Evolutionary conservation across 2,113 vertebrate genomes (phyloP), one percentile per base, ranked within the genome.

Genomic region (Phrynosoma platyrhinos): DNA sequence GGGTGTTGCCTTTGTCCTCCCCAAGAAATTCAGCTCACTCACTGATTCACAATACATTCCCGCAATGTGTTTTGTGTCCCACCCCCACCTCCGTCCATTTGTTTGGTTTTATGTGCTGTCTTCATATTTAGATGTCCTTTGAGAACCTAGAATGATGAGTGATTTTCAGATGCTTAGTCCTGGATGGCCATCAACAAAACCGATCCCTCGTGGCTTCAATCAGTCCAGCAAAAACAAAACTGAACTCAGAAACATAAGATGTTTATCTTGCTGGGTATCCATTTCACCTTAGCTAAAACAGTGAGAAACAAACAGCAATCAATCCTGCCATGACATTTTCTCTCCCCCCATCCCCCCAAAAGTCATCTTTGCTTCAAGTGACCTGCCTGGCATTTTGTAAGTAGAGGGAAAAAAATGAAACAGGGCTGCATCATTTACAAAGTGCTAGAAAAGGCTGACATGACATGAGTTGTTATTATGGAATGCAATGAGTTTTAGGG

Each of bases 261-360:
- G 75, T 89, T 89, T 89, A 74, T 80, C 82, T 88, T 13, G 42
- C 25, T 53, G 72, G 58, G 75, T 88, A 78, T 83, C 74, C 52
- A 79, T 84, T 88, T 89, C 87, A 64, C 27, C 77, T 36, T 21
- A 1, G 77, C 83, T 64, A 80, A 80, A 85, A 79, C 58, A 23
- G 40, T 30, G n/a, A 18, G 79, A 75, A 79, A 79, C 74, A 88
- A 83, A 69, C 74, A 71, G 87, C 52, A 86, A 82, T 69, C 14
- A 76, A 82, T 78, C 52, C 52, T 71, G 62, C 52, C 52, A 16
- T 76, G 14, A 66, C 62, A 1, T 6, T 25, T 36, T 36, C 36
- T 36, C 36, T 2, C 47, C 18, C 27, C 21, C 16, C 40, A 20
- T 14, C 36, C 6, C 36, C 21, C 64, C 12, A 14, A 16, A 62